Conservation (phyloP, 2,113 vertebrate genomes). For the Natator depressus region DNA sequence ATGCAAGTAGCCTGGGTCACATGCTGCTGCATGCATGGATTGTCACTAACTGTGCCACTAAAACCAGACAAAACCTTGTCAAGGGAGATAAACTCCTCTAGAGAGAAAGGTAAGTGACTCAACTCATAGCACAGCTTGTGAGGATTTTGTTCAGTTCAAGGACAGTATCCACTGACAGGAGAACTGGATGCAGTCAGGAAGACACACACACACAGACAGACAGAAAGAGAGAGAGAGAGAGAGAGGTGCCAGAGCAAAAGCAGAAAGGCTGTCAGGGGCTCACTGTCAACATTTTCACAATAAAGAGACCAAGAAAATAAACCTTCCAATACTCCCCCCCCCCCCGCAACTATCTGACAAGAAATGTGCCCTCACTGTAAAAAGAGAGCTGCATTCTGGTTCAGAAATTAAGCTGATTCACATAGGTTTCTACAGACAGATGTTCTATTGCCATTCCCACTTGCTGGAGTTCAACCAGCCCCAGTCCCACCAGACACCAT, state of each 20-base stretch:
- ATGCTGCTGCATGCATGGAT: constrained; percentile 66
- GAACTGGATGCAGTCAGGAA: neutral
- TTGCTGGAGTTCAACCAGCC: neutral
- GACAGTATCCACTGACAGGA: constrained; percentile 56
- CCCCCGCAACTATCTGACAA: neutral
- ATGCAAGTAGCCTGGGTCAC: constrained; percentile 72
- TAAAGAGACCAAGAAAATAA: neutral
- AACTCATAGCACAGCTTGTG: constrained; percentile 18
- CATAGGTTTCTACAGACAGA: neutral
- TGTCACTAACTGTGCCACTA: constrained; percentile 75
- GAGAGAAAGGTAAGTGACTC: constrained; percentile 74
- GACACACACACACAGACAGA: fast-evolving
- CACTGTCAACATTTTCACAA: neutral
- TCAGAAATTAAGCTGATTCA: neutral
- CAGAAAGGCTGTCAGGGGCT: neutral
- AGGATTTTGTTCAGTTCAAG: constrained; percentile 79
- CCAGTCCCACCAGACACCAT: neutral
- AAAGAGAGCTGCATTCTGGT: neutral
- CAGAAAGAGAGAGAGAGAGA: fast-evolving
- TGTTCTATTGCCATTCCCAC: neutral
- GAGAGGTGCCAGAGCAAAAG: neutral
- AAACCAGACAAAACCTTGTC: constrained; percentile 80
- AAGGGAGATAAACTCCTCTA: constrained; percentile 74
- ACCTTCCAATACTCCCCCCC: neutral
- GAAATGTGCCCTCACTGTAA: neutral